Conservation (phyloP, 2,888 invertebrate genomes). For the Masnerella sp. region DNA sequence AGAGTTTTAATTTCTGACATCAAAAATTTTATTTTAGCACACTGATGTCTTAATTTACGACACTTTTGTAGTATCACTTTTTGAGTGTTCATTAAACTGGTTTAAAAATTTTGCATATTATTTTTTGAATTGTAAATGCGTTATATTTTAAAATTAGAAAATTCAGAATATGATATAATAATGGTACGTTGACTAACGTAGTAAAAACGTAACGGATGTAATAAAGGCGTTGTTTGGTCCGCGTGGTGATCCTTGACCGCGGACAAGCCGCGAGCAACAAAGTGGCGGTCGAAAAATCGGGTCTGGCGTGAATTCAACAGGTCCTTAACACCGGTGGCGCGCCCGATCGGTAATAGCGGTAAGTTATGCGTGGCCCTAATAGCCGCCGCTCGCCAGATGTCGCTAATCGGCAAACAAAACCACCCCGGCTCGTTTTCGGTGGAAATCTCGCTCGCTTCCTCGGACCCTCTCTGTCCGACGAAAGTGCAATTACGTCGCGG, state of each 20-base stretch:
- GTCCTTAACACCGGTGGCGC: conserved; percentile 8
- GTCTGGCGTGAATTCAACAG: conserved; percentile 22
- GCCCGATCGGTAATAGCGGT: conserved; percentile 46
- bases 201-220: too few species aligned
- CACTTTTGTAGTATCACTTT: too few species aligned
- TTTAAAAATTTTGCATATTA: too few species aligned
- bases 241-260: conserved; percentile 25
- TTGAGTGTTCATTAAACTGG: too few species aligned
- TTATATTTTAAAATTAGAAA: too few species aligned
- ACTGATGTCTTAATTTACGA: too few species aligned
- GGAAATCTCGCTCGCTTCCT: conserved; percentile 26
- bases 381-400: conserved; percentile 45
- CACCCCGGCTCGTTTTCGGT: conserved; percentile 19
- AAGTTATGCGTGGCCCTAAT: conserved; percentile 36
- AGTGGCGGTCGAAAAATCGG: conserved; percentile 3
- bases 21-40: too few species aligned
- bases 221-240: too few species aligned
- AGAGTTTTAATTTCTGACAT: too few species aligned
- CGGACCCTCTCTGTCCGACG: conserved; percentile 17
- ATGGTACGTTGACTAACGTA: too few species aligned
- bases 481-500: conserved; percentile 26
- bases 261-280: conserved; percentile 2
- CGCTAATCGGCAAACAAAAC: conserved; percentile 44
- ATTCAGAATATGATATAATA: too few species aligned
- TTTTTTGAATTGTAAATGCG: too few species aligned